Evolutionary conservation across 2,888 invertebrate genomes (phyloP), one percentile per base, ranked within the genome.

Genomic region (Leptinotarsa peninsularis): DNA sequence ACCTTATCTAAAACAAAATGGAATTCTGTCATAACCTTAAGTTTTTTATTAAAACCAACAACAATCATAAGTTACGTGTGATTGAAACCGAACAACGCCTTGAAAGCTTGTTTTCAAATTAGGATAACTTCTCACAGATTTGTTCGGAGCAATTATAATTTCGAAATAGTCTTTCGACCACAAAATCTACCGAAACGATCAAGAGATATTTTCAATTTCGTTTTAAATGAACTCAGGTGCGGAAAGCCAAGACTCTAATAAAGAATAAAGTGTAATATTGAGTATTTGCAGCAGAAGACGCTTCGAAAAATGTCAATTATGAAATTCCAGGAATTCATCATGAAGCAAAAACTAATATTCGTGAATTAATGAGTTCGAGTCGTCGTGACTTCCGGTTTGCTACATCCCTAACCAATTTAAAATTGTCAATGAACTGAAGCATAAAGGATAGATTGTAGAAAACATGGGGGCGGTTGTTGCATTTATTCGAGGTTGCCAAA

Each of bases 371-470:
- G 76, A 76, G 76, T 74, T 68, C 66, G 49, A 76, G 76, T 66
- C 76, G 68, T 76, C 74, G 71, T 68, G 74, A 74, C 66, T 76
- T 74, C 74, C 76, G 74, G 76, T 72, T 72, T 69, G 73, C 74
- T 76, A 76, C 74, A 74, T 66, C 76, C 74, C 76, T 63, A 68
- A 74, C 74, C 74, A 74, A 76, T 76, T 75, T 74, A 63, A 63
- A 72, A 76, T 76, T 74, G 76, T 76, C 76, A 74, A 76, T 74
- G 76, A 76, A 74, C 54, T 76, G 74, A 74, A 71, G 75, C 72
- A 75, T 69, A 75, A 72, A 72, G 75, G 75, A 75, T 75, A 75
- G 74, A 76, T 74, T 74, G 74, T 74, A 74, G 76, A 76, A 76
- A 76, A 76, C 76, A 72, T 73, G 72, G 71, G 72, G 74, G 74